phyloP scores from a whole-genome alignment of 2,113 vertebrate species.

The human (Homo sapiens) region GRCh38 chr12:93136501-93137000 shows the following conservation, averaged over 20 bases:
- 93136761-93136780: neutral
- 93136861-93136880: neutral
- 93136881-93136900: neutral
- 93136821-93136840: neutral
- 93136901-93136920: neutral
- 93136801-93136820: neutral
- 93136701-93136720: neutral
- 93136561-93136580: neutral
- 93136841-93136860: neutral
- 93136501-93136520: conserved; percentile 1
- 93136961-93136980: neutral
- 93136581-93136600: neutral
- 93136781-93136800: conserved; percentile 50
- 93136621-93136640: neutral
- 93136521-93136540: neutral
- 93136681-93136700: neutral
- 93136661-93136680: neutral
- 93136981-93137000: neutral
- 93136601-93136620: neutral
- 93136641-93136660: neutral
- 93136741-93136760: neutral
- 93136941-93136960: too few relatives aligned
- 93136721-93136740: neutral
- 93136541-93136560: neutral
- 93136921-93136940: neutral